phyloP scores from a whole-genome alignment of 1,140 invertebrate species.

The Aleiodes sp. region DNA sequence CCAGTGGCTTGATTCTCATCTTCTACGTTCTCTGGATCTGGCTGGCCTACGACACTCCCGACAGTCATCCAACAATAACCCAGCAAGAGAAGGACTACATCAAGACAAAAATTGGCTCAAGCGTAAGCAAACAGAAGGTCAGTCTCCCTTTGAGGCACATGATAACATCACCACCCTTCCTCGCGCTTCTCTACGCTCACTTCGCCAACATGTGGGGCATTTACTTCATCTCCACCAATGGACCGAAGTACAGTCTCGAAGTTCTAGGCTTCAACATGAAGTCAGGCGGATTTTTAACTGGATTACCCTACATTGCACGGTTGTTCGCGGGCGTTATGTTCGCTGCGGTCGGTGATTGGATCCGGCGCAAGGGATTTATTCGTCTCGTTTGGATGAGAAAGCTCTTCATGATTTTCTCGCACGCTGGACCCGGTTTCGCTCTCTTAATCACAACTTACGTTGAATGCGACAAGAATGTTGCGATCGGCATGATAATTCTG shows the following conservation, averaged over 20 bases:
- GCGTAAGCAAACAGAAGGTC: conserved; percentile 67
- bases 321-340: conserved; percentile 73
- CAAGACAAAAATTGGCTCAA: conserved; percentile 68
- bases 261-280: conserved; percentile 86
- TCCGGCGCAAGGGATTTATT: conserved; percentile 69
- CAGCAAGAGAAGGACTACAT: conserved; percentile 82
- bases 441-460: conserved; percentile 73
- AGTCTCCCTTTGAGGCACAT: conserved; percentile 62
- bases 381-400: conserved; percentile 73
- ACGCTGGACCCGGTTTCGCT: conserved; percentile 75
- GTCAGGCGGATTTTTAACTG: conserved; percentile 75
- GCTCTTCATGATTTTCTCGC: conserved; percentile 77
- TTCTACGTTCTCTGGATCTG: conserved; percentile 74
- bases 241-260: conserved; percentile 88
- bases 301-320: conserved; percentile 75
- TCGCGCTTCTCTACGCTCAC: conserved; percentile 74
- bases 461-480: conserved; percentile 72
- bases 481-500: conserved; percentile 75
- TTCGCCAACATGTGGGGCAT: conserved; percentile 83
- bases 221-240: conserved; percentile 84
- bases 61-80: conserved; percentile 78
- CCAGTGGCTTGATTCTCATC: conserved; percentile 71
- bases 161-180: conserved; percentile 73
- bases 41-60: conserved; percentile 77
- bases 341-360: conserved; percentile 73